Evolutionary conservation across 1,140 invertebrate species (phyloP), one percentile per base, ranked within the genome.

Genomic region (Latrodectus geometricus): DNA sequence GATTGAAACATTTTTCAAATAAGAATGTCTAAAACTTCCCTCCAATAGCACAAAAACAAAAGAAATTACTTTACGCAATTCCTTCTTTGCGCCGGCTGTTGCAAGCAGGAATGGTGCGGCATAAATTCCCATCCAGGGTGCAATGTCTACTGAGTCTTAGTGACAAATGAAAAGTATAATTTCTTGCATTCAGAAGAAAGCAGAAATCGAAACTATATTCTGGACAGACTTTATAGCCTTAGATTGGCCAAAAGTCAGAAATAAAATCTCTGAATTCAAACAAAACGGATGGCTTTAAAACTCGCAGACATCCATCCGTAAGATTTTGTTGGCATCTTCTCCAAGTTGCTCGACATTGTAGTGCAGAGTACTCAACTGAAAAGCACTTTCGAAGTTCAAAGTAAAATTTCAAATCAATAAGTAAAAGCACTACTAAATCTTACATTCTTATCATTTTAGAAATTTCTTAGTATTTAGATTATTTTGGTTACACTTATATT

Each of bases 121-220:
- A 70, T 80, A 80, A 80, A 80, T 48, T 70, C 65, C 52, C 68
- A 69, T 35, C 78, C 50, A 14, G 14, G 35, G 65, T 80, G 20
- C 76, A 52, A 78, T n/a, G 48, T 78, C 76, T 50, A 70, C 66
- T 52, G 78, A 70, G 66, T 15, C 78, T 70, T 61, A 48, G 78
- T 80, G 78, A 80, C 78, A 66, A 80, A 80, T 80, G 78, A 80
- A 80, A 80, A 80, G 78, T 69, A 80, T 80, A 80, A 80, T 69
- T 80, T 70, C 78, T 80, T 70, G 78, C 70, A 69, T 80, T 61
- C 50, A 12, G 66, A 54, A 80, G 78, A 66, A 21, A 69, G 70
- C 78, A 80, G 78, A 80, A 80, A 80, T 80, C 78, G 78, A 80
- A 80, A 80, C 78, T 61, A 54, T 80, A 68, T 80, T 50, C 78